phyloP scores from a whole-genome alignment of 2,113 vertebrate species.

The Gadus chalcogrammus region DNA sequence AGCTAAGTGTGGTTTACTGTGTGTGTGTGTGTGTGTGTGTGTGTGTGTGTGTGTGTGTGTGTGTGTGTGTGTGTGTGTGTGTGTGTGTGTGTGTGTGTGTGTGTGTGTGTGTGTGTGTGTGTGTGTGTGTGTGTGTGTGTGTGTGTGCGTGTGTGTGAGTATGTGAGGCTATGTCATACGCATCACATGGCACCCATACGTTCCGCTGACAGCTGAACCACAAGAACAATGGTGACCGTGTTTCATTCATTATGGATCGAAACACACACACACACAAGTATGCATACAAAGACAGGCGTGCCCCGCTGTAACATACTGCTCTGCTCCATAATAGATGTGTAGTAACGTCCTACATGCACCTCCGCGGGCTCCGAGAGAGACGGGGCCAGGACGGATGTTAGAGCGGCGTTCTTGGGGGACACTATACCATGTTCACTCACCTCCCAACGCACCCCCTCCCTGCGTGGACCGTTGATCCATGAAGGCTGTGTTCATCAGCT shows the following conservation, averaged over 20 bases:
- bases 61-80: neutral
- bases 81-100: neutral
- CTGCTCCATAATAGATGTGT: constrained; percentile 56
- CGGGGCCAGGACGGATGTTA: neutral
- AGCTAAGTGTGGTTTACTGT: neutral
- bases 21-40: neutral
- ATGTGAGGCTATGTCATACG: neutral
- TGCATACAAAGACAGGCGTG: constrained; percentile 10
- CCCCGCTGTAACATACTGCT: constrained; percentile 26
- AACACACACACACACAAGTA: constrained; percentile 46
- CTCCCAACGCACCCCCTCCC: too few relatives aligned
- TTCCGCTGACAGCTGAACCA: constrained; percentile 33
- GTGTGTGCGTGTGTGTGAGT: neutral
- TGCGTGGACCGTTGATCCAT: too few relatives aligned
- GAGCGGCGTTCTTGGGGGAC: too few relatives aligned
- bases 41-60: neutral
- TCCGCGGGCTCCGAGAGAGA: neutral
- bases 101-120: neutral
- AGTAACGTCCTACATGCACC: constrained; percentile 33
- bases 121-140: neutral
- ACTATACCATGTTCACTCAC: too few relatives aligned
- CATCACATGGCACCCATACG: constrained; percentile 5
- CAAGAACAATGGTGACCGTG: constrained; percentile 26
- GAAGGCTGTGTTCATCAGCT: too few relatives aligned
- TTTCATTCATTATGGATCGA: constrained; percentile 58